Conservation (phyloP, 2,888 invertebrate genomes). For the Gortyna flavago region DNA sequence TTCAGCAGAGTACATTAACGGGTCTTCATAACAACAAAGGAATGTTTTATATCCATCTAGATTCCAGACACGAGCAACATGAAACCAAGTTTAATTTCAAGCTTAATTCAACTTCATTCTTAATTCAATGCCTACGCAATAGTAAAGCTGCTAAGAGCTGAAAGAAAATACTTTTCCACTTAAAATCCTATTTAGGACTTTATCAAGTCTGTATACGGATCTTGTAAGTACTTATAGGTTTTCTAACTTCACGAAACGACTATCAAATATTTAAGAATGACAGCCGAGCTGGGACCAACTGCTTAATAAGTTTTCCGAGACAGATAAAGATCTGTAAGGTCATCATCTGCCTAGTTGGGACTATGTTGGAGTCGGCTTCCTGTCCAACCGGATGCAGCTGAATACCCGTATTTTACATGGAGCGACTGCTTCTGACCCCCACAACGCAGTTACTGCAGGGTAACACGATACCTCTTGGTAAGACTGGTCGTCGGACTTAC, state of each 20-base stretch:
- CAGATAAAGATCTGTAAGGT: no score
- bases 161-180: constrained; percentile 14
- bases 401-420: neutral
- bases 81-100: constrained; percentile 29
- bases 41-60: constrained; percentile 10
- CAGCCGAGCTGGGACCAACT: no score
- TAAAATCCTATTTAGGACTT: constrained; percentile 2
- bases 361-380: neutral
- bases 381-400: neutral
- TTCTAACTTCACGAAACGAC: no score
- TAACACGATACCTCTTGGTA: neutral
- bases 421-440: neutral
- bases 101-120: constrained; percentile 30
- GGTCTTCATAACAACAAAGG: neutral
- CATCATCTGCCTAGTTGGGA: neutral
- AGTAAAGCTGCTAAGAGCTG: constrained; percentile 1
- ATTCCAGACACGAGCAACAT: constrained; percentile 29
- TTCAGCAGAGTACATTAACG: constrained; percentile 7
- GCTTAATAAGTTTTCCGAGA: no score
- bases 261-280: no score
- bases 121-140: constrained; percentile 19
- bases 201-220: neutral
- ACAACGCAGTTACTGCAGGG: neutral
- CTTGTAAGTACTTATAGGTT: no score
- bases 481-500: neutral